Percentiles rank a stretch among this genome's conserved stretches.
phyloP scores from a whole-genome alignment of 2,888 invertebrate genomes.

The Mimas tiliae region DNA sequence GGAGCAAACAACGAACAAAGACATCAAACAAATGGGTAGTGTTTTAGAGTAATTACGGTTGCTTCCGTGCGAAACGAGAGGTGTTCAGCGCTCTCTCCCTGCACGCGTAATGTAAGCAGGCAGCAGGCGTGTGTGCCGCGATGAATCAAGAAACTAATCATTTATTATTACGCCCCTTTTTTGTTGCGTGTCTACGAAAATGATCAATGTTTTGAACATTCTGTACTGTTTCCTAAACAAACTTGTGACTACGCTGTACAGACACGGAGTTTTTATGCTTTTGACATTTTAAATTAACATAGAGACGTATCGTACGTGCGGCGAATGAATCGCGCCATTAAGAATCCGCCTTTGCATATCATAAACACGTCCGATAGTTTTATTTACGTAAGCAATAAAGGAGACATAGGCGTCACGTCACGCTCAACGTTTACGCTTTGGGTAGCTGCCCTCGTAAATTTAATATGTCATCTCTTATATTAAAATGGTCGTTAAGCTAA shows the following conservation, averaged over 20 bases:
- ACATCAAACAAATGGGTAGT: slow-evolving; percentile 85
- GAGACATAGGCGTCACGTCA: slow-evolving; percentile 77
- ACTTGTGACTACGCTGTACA: slow-evolving; percentile 48
- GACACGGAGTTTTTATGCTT: slow-evolving; percentile 44
- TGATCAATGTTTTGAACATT: slow-evolving; percentile 62
- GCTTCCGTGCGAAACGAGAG: slow-evolving; percentile 80
- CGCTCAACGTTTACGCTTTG: slow-evolving; percentile 67
- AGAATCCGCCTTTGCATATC: slow-evolving; percentile 70
- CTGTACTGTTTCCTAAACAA: slow-evolving; percentile 55
- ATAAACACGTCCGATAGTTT: slow-evolving; percentile 76
- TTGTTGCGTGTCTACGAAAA: slow-evolving; percentile 65
- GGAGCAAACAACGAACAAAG: slow-evolving; percentile 84
- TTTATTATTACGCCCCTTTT: slow-evolving; percentile 67
- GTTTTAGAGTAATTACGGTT: slow-evolving; percentile 85
- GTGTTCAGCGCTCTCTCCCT: slow-evolving; percentile 66
- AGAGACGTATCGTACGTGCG: slow-evolving; percentile 46
- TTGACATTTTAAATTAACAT: slow-evolving; percentile 45
- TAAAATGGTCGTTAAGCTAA: slow-evolving; percentile 84
- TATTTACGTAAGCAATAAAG: slow-evolving; percentile 79
- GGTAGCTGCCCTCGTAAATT: slow-evolving; percentile 81
- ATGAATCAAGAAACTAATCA: slow-evolving; percentile 65
- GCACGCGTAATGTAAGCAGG: slow-evolving; percentile 53
- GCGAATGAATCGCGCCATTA: slow-evolving; percentile 62
- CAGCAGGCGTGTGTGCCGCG: slow-evolving; percentile 41
- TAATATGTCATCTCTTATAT: slow-evolving; percentile 83